These are phyloP conservation scores for Myotis planiceps DNA, from an alignment of 2,797 vertebrate species.

Conservation along the genomic window DNA sequence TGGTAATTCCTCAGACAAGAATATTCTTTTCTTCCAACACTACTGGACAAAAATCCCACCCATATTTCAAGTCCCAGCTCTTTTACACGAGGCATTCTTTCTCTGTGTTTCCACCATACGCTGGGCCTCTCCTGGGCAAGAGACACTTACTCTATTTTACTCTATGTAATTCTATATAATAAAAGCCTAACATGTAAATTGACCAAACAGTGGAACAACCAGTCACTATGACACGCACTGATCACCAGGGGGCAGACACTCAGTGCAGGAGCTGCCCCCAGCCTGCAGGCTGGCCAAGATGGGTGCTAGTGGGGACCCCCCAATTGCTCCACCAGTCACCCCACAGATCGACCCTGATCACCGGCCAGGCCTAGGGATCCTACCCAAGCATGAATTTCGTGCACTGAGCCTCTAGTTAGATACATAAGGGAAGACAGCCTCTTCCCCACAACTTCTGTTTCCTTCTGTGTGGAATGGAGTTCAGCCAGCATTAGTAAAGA, in stretches of 20 bases:
- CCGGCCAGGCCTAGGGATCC: too few relatives aligned
- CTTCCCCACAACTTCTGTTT: not conserved
- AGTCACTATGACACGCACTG: too few relatives aligned
- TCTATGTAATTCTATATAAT: not conserved
- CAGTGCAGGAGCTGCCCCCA: too few relatives aligned
- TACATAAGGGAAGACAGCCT: not conserved
- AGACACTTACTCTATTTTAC: not conserved
- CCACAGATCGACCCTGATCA: fast-evolving
- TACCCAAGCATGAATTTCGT: too few relatives aligned
- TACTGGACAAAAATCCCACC: not conserved
- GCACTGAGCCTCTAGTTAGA: too few relatives aligned
- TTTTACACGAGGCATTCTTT: not conserved
- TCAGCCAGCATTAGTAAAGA: not conserved
- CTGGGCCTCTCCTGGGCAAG: not conserved
- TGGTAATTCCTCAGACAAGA: not conserved
- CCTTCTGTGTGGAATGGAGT: not conserved
- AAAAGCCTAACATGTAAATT: too few relatives aligned
- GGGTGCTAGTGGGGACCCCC: too few relatives aligned
- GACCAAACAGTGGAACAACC: too few relatives aligned
- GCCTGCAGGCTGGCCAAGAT: too few relatives aligned
- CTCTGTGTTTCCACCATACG: not conserved
- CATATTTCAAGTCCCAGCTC: not conserved
- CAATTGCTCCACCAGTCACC: too few relatives aligned
- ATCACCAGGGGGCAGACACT: too few relatives aligned
- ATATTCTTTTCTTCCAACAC: not conserved